Base-by-base conservation (phyloP, 2,888 invertebrate genomes). In the Brenthis ino region DNA sequence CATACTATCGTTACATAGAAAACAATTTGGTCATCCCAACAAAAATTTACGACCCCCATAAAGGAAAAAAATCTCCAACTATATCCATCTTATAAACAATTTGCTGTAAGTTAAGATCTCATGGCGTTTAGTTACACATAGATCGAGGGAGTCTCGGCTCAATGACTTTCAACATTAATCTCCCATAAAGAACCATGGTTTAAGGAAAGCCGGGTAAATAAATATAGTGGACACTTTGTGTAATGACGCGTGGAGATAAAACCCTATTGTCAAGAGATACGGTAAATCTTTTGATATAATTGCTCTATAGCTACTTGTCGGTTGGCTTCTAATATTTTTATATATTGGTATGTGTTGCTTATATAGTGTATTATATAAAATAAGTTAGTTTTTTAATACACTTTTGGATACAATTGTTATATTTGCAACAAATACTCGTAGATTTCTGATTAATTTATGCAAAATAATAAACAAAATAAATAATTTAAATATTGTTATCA, bases 151-250 rank as follows among this genome's bases (percentile, higher is more conserved):
- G 70, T 63, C 66, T 60, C 69, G 67, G 66, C 67, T 67, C 65
- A 72, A 61, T 74, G 72, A 74, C 71, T 74, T 65, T 51, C 55
- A 67, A 69, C 74, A 76, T 77, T 77, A 76, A 77, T 77, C 77
- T 77, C 55, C 72, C 67, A 63, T 73, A 76, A 74, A 77, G 76
- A 77, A 74, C 70, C 61, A 63, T 65, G 65, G 65, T 63, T 64
- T 64, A 65, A 64, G 68, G 63, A 64, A 63, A 50, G 61, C 20
- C 50, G 56, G 71, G 70, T 63, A 72, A 68, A 76, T 73, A 72
- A 72, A 74, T 72, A 74, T 65, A 72, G 74, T 72, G 73, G 74
- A 73, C 74, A 72, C 64, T 68, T 70, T 57, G 75, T 65, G 73
- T 75, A 77, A 77, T 77, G 77, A 75, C 69, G 74, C 77, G 75